phyloP scores from a whole-genome alignment of 2,113 vertebrate species.

The Athene cunicularia region DNA sequence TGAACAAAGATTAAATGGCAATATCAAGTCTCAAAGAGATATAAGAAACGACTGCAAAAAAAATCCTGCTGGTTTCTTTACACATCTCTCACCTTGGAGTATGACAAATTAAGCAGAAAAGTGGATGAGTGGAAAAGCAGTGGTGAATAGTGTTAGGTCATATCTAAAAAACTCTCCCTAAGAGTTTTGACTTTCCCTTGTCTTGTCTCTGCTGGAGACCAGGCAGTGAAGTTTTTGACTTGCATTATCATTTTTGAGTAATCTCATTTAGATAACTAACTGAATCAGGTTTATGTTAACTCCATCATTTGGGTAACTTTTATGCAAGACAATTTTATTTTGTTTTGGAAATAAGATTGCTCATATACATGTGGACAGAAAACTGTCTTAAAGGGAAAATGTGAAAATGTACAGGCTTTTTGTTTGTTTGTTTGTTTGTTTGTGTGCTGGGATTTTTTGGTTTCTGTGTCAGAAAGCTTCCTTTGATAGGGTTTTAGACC shows the following conservation, averaged over 20 bases:
- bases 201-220: neutral
- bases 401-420: neutral
- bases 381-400: neutral
- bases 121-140: neutral
- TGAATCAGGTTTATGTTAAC: neutral
- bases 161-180: neutral
- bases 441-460: neutral
- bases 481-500: neutral
- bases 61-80: neutral
- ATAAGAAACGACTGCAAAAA: conserved; percentile 17
- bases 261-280: conserved; percentile 7
- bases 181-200: neutral
- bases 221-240: neutral
- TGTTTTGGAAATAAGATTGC: neutral
- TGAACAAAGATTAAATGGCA: conserved; percentile 44
- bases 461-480: neutral
- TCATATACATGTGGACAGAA: neutral
- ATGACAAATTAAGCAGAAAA: conserved; percentile 3
- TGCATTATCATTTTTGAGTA: neutral
- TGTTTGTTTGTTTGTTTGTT: neutral
- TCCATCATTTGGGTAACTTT: neutral
- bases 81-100: neutral
- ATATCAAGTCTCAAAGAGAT: neutral
- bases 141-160: neutral
- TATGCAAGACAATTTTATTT: neutral